Percentiles rank a stretch among this genome's conserved stretches.
These are phyloP conservation scores for Sturnus vulgaris DNA, from an alignment of 2,113 vertebrate species.

Conservation along the genomic window DNA sequence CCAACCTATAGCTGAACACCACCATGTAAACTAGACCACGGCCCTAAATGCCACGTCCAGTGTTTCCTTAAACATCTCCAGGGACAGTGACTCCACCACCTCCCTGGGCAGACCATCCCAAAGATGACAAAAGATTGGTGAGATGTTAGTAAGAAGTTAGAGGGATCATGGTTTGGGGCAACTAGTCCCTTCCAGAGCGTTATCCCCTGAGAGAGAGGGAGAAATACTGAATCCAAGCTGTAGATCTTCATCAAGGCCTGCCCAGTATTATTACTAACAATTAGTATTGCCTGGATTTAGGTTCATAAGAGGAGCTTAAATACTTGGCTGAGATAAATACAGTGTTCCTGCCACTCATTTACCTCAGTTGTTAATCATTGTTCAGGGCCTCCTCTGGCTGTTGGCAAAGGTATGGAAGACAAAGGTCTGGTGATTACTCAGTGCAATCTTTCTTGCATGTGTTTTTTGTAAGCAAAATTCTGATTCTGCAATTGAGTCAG, in stretches of 20 bases:
- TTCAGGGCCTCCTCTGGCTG: neutral
- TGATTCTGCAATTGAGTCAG: neutral
- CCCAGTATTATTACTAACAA: neutral
- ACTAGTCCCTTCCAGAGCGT: neutral
- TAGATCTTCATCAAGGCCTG: neutral
- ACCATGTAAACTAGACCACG: neutral
- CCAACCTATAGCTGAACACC: no score
- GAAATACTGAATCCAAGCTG: neutral
- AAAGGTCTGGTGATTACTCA: neutral
- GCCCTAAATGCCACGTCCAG: neutral
- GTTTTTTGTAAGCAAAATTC: neutral
- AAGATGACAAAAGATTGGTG: neutral
- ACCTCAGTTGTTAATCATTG: neutral
- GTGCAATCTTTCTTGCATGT: neutral
- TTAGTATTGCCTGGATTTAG: neutral
- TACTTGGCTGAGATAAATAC: neutral
- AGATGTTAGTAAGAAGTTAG: neutral
- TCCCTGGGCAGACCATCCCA: neutral
- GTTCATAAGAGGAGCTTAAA: neutral
- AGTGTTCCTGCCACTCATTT: neutral
- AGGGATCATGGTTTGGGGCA: fast-evolving
- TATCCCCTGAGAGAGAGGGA: fast-evolving
- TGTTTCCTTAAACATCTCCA: neutral
- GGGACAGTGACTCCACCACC: neutral
- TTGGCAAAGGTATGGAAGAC: neutral